Evolutionary conservation across 2,888 invertebrate genomes (phyloP).

Genomic region (Campoplex nolae): DNA sequence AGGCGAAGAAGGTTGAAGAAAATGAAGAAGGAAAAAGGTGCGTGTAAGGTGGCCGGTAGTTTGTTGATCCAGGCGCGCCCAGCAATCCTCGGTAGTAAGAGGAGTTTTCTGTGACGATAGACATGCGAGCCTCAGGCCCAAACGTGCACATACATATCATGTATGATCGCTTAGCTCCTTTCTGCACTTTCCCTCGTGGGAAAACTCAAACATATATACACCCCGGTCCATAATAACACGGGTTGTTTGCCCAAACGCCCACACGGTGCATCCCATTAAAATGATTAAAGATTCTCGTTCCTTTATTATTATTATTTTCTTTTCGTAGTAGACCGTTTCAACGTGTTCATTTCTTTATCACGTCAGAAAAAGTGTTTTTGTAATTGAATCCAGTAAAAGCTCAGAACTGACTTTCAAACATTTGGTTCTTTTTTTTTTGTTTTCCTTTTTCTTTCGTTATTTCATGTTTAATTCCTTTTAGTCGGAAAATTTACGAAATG

Average conservation of each 20-base stretch:
- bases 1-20: slow-evolving; percentile 19
- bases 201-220: slow-evolving; percentile 63
- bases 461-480: slow-evolving; percentile 22
- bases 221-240: slow-evolving; percentile 66
- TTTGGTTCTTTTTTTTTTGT: neutral
- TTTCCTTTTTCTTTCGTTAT: neutral
- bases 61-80: slow-evolving; percentile 76
- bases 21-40: slow-evolving; percentile 56
- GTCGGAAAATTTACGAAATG: slow-evolving; percentile 33
- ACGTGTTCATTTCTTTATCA: neutral
- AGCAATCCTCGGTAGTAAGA: slow-evolving; percentile 65
- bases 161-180: slow-evolving; percentile 37
- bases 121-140: slow-evolving; percentile 39
- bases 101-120: slow-evolving; percentile 44
- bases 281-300: slow-evolving; percentile 74
- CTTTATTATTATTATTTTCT: slow-evolving; percentile 60
- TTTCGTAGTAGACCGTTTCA: neutral
- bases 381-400: neutral
- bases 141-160: slow-evolving; percentile 7
- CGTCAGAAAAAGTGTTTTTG: slow-evolving; percentile 2
- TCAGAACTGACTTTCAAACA: neutral
- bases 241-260: slow-evolving; percentile 72
- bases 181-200: slow-evolving; percentile 69
- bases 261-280: slow-evolving; percentile 65
- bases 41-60: slow-evolving; percentile 68